Evolutionary conservation across 2,113 vertebrate species (phyloP).

Genomic region (Mastomys coucha): DNA sequence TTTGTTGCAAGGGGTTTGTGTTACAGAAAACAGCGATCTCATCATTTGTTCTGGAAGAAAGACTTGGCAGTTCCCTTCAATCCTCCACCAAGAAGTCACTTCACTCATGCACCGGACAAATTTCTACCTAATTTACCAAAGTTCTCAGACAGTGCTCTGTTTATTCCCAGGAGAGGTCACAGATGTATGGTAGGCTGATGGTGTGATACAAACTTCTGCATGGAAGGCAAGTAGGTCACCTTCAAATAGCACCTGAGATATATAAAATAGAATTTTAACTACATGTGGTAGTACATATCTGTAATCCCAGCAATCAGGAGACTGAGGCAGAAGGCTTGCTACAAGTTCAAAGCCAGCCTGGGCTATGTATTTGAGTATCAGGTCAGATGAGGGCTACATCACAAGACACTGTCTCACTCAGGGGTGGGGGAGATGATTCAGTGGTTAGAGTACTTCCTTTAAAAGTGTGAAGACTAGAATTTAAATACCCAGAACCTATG

Average conservation of each 20-base stretch:
- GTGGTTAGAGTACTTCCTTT: not conserved
- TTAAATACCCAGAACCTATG: not conserved
- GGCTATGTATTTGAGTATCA: not conserved
- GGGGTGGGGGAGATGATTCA: not conserved
- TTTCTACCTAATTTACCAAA: constrained; percentile 52
- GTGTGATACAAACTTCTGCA: constrained; percentile 7
- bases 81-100: constrained; percentile 54
- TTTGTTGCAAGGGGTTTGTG: constrained; percentile 63
- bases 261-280: not conserved
- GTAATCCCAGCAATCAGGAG: not conserved
- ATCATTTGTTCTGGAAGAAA: constrained; percentile 67
- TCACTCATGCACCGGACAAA: constrained; percentile 51
- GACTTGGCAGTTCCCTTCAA: constrained; percentile 18
- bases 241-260: constrained; percentile 29
- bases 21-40: constrained; percentile 80
- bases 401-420: not conserved
- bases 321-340: not conserved
- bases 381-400: not conserved
- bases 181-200: not conserved
- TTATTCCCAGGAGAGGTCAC: not conserved
- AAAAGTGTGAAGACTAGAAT: not conserved
- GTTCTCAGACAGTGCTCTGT: not conserved
- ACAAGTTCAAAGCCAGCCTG: not conserved
- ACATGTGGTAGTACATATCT: not conserved
- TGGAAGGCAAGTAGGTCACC: constrained; percentile 5